Conservation (phyloP, 2,888 invertebrate species). For the Dicyrtoma fusca region DNA sequence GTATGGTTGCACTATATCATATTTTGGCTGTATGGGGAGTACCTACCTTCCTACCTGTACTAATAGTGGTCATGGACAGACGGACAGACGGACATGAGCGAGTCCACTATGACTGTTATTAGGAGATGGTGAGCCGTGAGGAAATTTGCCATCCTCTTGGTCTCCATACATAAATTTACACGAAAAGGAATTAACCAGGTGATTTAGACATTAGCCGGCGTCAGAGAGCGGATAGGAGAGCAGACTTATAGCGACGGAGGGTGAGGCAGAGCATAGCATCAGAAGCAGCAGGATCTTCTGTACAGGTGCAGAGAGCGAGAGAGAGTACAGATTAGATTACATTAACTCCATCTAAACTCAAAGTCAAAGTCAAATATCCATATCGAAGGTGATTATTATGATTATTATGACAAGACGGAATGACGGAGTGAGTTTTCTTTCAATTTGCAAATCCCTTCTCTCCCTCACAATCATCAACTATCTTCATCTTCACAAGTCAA, state of each 20-base stretch:
- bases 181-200: constrained; percentile 1
- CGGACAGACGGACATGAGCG: too few species aligned
- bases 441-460: not conserved
- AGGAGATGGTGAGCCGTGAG: too few species aligned
- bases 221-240: too few species aligned
- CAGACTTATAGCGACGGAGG: too few species aligned
- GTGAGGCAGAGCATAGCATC: too few species aligned
- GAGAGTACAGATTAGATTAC: not conserved
- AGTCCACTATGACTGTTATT: too few species aligned
- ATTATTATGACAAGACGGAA: constrained; percentile 9
- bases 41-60: too few species aligned
- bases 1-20: too few species aligned
- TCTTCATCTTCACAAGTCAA: not conserved
- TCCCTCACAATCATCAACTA: not conserved
- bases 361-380: too few species aligned
- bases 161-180: not conserved
- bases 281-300: not conserved
- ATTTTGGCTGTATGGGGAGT: too few species aligned
- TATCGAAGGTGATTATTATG: not conserved
- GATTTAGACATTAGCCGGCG: constrained; percentile 20
- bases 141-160: too few species aligned
- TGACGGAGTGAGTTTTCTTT: constrained; percentile 27
- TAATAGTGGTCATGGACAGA: too few species aligned
- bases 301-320: not conserved
- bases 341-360: not conserved